Evolutionary conservation across 2,113 vertebrate genomes (phyloP).

Genomic region (Cisticola juncidis): DNA sequence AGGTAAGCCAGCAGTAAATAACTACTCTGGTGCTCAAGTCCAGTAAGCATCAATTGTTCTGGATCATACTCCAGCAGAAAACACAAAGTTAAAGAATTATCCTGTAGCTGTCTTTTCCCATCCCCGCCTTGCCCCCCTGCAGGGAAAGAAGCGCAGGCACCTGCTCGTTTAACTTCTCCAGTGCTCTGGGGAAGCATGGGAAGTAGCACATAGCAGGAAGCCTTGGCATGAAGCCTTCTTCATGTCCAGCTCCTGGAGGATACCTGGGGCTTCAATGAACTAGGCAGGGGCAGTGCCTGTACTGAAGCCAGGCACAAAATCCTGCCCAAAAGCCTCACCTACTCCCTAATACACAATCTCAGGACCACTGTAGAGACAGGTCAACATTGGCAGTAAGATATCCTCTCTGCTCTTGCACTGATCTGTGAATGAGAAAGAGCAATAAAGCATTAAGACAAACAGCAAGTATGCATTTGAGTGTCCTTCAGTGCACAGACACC

Average conservation of each 20-base stretch:
- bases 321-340: neutral
- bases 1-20: constrained; percentile 7
- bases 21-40: neutral
- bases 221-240: neutral
- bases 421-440: neutral
- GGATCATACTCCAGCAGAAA: neutral
- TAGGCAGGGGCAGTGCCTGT: neutral
- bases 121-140: neutral
- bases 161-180: neutral
- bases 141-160: neutral
- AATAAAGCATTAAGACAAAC: neutral
- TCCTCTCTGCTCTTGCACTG: neutral
- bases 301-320: neutral
- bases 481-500: neutral
- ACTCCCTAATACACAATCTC: neutral
- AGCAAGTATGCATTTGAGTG: neutral
- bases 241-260: neutral
- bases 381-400: neutral
- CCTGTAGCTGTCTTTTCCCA: neutral
- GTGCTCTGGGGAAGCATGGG: neutral
- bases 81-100: neutral
- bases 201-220: neutral
- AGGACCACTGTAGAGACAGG: neutral
- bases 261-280: neutral
- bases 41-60: neutral